Evolutionary conservation across 2,797 vertebrate species (phyloP).

Genomic region (Karalla daura): DNA sequence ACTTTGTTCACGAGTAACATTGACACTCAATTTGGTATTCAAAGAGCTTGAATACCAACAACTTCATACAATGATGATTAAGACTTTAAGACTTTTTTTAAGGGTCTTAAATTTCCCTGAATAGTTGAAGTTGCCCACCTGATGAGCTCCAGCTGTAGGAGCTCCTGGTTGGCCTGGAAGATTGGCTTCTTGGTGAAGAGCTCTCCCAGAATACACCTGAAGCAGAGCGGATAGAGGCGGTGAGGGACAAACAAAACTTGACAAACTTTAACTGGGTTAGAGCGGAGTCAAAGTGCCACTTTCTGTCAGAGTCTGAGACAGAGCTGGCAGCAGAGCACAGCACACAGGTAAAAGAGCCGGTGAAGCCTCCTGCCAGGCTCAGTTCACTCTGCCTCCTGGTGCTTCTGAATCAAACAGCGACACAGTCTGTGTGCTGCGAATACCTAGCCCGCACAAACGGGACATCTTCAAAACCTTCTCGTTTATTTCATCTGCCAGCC

Average conservation of each 20-base stretch:
- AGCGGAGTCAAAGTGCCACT: background rate
- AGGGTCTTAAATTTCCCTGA: too few relatives aligned
- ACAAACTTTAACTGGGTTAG: background rate
- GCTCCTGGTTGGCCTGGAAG: slow-evolving; percentile 99
- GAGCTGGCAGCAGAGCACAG: background rate
- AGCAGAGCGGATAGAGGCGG: background rate
- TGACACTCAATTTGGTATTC: too few relatives aligned
- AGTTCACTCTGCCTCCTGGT: background rate
- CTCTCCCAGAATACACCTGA: slow-evolving; percentile 97
- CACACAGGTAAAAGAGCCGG: background rate
- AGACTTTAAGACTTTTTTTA: too few relatives aligned
- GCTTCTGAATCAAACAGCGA: background rate
- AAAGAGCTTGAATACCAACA: too few relatives aligned
- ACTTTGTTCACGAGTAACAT: too few relatives aligned
- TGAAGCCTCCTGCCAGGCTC: background rate
- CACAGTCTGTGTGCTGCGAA: background rate
- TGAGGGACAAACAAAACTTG: background rate
- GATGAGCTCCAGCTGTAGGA: slow-evolving; percentile 97
- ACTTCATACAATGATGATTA: too few relatives aligned
- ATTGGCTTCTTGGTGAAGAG: slow-evolving; percentile 99
- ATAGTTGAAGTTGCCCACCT: slow-evolving; percentile 82
- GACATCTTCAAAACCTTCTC: too few relatives aligned
- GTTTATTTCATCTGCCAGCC: too few relatives aligned
- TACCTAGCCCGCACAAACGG: background rate
- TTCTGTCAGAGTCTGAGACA: too few relatives aligned